Base-by-base conservation (phyloP, 2,797 vertebrate genomes). In the Chelon auratus region DNA sequence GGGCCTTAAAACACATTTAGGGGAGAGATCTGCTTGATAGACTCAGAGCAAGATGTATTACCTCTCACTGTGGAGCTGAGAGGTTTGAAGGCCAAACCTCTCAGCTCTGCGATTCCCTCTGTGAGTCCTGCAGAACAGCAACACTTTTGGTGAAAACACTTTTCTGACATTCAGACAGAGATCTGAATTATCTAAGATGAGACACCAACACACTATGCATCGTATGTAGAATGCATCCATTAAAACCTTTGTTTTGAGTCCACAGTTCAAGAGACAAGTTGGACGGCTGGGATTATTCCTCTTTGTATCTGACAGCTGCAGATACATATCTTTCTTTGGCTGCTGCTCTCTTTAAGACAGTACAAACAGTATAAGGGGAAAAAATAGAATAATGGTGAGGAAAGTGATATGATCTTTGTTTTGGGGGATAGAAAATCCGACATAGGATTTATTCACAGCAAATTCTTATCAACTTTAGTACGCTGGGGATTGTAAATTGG, bases 21-120 rank as follows among this genome's bases (percentile, higher is more conserved):
- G 57, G 37, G 18, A n/a, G 45, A 54, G 58, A 78, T 75, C 55
- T 73, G 33, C 64, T 55, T 62, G 72, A 76, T 43, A 30, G 73
- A 67, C 47, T 70, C 3, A 59, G 52, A 72, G 53, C 12, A 40
- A 63, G 48, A 73, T 56, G 2, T 61, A 63, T 63, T 63, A 54
- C 48, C 36, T 39, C 36, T 53, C 47, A 59, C 60, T 63, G 53
- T 45, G 42, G 53, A 62, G 13, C 55, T 58, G 57, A 67, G 40
- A 62, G 52, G 22, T 67, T 66, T 63, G 58, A 58, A 33, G 30
- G 30, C 30, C 30, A 33, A 33, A 33, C 30, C 30, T 33, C 30
- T 33, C 30, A 33, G 30, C 30, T 33, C 30, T 33, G 30, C 6
- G 7, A 33, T 33, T 33, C 30, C 6, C 30, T 33, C 30, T 42